Evolutionary conservation across 2,888 invertebrate species (phyloP).

Genomic region (Conomelus anceps): DNA sequence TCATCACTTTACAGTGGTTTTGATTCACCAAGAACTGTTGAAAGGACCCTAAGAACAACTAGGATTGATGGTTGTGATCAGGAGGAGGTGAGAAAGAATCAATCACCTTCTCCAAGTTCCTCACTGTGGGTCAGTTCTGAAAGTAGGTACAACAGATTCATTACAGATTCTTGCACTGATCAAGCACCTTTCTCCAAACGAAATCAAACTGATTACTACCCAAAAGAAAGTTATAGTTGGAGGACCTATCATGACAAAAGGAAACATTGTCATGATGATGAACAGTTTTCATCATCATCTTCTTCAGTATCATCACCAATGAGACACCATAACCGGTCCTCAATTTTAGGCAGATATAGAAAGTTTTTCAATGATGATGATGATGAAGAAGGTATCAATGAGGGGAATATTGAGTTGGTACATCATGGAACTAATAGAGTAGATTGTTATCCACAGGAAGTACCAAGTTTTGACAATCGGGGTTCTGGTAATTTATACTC

Average conservation of each 20-base stretch:
- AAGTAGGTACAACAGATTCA: not conserved
- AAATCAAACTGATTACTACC: not conserved
- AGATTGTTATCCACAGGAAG: not conserved
- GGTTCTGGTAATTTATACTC: not conserved
- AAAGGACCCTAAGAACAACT: not conserved
- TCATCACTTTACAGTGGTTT: not conserved
- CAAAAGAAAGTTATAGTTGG: not conserved
- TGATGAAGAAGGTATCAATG: not conserved
- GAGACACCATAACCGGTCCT: not conserved
- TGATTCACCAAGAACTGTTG: not conserved
- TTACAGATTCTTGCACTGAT: not conserved
- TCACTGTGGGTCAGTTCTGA: not conserved
- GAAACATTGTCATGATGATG: not conserved
- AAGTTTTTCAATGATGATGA: not conserved
- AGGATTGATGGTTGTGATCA: not conserved
- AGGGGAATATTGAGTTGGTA: not conserved
- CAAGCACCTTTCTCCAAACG: not conserved
- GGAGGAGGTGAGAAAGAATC: not conserved
- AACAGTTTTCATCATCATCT: not conserved
- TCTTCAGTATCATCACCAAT: not conserved
- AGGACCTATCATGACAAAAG: not conserved
- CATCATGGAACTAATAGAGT: not conserved
- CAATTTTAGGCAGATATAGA: not conserved
- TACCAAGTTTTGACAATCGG: not conserved
- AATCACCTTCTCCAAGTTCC: not conserved